Conservation (phyloP, 1,140 invertebrate species). For the Pachypsylla venusta region DNA sequence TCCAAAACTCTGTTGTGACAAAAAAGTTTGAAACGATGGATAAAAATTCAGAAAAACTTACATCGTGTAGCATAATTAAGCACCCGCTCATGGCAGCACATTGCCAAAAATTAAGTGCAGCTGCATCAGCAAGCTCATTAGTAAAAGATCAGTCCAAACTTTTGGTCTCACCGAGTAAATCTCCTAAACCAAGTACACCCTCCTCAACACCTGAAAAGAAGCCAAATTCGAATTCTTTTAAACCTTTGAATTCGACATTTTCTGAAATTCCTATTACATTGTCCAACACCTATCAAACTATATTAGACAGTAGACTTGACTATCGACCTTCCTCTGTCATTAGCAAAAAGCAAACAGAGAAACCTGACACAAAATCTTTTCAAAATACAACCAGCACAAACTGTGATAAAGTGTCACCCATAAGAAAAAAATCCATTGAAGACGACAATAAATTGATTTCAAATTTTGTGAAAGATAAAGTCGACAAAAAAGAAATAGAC, state of each 20-base stretch:
- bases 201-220: not conserved
- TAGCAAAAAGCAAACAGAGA: not conserved
- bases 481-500: not conserved
- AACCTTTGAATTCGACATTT: not conserved
- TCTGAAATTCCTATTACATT: constrained; percentile 6
- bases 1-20: no score
- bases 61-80: no score
- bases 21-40: no score
- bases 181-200: not conserved
- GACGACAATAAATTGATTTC: not conserved
- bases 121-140: no score
- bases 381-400: not conserved
- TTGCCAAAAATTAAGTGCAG: no score
- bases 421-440: not conserved
- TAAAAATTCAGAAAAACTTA: no score
- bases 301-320: not conserved
- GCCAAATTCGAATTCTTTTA: not conserved
- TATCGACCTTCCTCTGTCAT: not conserved
- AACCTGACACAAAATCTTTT: not conserved
- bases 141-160: no score
- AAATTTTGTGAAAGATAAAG: constrained; percentile 1
- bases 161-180: no score
- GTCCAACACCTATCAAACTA: not conserved
- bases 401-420: not conserved
- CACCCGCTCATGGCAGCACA: no score